Base-by-base conservation (phyloP, 1,140 invertebrate genomes). In the Brachionus rubens region DNA sequence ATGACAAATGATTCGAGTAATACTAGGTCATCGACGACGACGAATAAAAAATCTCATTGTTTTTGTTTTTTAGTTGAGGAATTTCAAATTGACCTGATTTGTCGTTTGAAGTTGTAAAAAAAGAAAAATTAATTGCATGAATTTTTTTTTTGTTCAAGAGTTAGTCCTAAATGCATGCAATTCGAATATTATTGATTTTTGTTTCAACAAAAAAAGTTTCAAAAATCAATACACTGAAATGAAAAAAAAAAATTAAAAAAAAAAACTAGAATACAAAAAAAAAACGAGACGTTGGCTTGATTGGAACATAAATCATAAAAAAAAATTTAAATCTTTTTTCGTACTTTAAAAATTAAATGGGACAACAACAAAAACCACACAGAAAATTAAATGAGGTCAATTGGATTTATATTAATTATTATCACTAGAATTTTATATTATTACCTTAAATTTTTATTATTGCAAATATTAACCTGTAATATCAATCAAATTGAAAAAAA, bases 401-500 rank as follows among this genome's bases (percentile, higher is more conserved):
- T 59, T 59, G 54, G 54, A 59, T 59, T 59, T 59, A 36, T 59
- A 59, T 59, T 59, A 59, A 59, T 59, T 59, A 59, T 36, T 59
- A 59, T 59, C 54, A 59, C 54, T 59, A 59, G 19, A 59, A 33
- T 33, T 59, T 59, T 16, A 33, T 59, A 59, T 54, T 54, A 54
- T 30, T 54, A 54, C 33, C 33, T 36, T 36, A 36, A 9, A 36
- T 33, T 59, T 33, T 59, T 48, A 48, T 48, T 30, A 59, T 59
- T 59, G 54, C 54, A 59, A 59, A 59, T 59, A 59, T 59, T 59
- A 59, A 59, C 54, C 54, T 59, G 54, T 40, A 59, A 59, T 59
- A 59, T 59, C 54, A 59, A 59, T 59, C 54, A 59, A 40, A 59
- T 33, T 59, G 26, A 36, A 59, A n/a, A n/a, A n/a, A n/a, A n/a